A percentile compares a stretch with the other conserved stretches of the same genome.
Evolutionary conservation across 2,113 vertebrate genomes (phyloP).

Genomic region (Cricetomys ansorgei): DNA sequence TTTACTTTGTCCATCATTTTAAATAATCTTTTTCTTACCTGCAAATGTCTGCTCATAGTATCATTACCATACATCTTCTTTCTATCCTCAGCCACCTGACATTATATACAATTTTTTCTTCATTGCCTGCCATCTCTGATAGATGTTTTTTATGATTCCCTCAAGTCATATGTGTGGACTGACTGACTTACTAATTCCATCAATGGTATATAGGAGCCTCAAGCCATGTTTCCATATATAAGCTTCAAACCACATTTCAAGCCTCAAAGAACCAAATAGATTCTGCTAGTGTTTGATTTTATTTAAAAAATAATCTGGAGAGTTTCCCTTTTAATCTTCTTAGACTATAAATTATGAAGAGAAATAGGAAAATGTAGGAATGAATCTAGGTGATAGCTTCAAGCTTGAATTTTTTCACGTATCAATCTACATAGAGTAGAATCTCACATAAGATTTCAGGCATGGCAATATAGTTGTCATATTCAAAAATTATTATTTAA

Average conservation of each 20-base stretch:
- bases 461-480: background rate
- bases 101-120: constrained; percentile 56
- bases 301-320: background rate
- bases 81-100: constrained; percentile 53
- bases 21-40: constrained; percentile 62
- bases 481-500: background rate
- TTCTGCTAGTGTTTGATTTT: constrained; percentile 3
- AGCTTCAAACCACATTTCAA: constrained; percentile 49
- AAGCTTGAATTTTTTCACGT: background rate
- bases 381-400: background rate
- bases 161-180: constrained; percentile 58
- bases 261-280: constrained; percentile 41
- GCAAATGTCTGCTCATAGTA: background rate
- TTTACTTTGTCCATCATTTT: constrained; percentile 62
- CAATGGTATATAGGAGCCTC: constrained; percentile 41
- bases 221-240: constrained; percentile 56
- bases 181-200: constrained; percentile 66
- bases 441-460: background rate
- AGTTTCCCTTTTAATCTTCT: background rate
- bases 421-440: background rate
- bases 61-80: constrained; percentile 68
- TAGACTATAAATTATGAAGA: background rate
- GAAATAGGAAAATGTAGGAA: background rate
- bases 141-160: constrained; percentile 63
- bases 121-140: constrained; percentile 74